Conservation (phyloP, 2,797 vertebrate genomes). For the Leptatherina wallacei region DNA sequence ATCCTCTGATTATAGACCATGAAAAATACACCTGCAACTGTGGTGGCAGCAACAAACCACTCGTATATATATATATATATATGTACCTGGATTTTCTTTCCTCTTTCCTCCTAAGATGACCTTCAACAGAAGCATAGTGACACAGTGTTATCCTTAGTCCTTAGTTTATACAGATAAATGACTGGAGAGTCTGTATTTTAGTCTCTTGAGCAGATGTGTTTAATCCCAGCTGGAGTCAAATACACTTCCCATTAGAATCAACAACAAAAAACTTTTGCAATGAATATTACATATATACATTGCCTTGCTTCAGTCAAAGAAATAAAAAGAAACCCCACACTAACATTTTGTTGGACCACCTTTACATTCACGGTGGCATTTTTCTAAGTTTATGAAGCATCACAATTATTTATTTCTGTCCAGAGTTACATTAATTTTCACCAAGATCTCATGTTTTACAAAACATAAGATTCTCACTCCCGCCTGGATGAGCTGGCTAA, state of each 20-base stretch:
- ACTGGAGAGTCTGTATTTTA: conserved; percentile 1
- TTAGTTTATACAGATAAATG: conserved; percentile 15
- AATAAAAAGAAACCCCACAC: neutral
- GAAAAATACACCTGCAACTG: conserved; percentile 13
- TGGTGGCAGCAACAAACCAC: neutral
- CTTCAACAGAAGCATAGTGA: neutral
- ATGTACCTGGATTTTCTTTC: neutral
- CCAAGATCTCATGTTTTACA: neutral
- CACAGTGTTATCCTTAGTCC: neutral
- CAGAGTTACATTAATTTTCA: neutral
- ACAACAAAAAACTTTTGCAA: neutral
- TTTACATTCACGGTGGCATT: neutral
- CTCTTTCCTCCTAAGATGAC: neutral
- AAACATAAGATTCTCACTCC: neutral
- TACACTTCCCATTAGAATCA: neutral
- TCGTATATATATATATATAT: neutral
- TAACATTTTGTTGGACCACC: neutral
- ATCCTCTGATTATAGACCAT: conserved; percentile 12
- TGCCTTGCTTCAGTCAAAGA: neutral
- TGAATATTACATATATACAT: neutral
- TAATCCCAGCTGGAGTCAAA: conserved; percentile 7
- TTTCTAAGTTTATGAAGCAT: neutral
- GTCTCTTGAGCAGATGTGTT: conserved; percentile 14
- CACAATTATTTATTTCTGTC: neutral
- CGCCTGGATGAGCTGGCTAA: too few species aligned